Conservation (phyloP, 2,888 invertebrate species). For the Troides helena region DNA sequence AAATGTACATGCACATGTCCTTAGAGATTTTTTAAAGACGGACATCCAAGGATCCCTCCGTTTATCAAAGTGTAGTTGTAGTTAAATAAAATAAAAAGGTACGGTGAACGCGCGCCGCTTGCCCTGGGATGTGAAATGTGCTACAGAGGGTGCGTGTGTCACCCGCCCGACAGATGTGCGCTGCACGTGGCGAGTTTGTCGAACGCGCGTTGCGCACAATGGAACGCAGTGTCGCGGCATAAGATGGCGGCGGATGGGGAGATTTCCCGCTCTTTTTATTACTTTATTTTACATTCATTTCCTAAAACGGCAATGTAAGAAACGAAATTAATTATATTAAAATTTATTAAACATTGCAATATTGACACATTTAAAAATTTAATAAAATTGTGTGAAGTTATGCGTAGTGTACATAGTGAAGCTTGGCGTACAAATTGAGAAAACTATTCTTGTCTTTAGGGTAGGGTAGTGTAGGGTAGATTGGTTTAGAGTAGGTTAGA, state of each 20-base stretch:
- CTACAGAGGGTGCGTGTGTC: constrained; percentile 40
- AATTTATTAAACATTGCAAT: too few relatives aligned
- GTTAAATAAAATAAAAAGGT: constrained; percentile 25
- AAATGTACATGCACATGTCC: too few relatives aligned
- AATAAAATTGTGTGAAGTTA: too few relatives aligned
- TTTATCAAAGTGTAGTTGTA: not conserved
- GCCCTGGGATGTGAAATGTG: constrained; percentile 36
- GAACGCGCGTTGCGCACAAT: constrained; percentile 63
- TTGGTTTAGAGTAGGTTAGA: too few relatives aligned
- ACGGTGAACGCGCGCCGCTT: constrained; percentile 28
- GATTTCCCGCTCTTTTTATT: constrained; percentile 69
- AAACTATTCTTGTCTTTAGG: too few relatives aligned
- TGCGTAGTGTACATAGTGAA: too few relatives aligned
- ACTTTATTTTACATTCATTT: not conserved
- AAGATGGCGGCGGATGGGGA: constrained; percentile 65
- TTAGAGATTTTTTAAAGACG: too few relatives aligned
- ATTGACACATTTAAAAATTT: too few relatives aligned
- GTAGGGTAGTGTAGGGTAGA: too few relatives aligned
- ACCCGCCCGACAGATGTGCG: constrained; percentile 45
- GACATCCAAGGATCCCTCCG: not conserved
- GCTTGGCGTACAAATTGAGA: too few relatives aligned
- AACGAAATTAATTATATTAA: too few relatives aligned
- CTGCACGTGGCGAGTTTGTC: constrained; percentile 45
- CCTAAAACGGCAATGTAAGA: too few relatives aligned
- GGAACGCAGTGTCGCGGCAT: constrained; percentile 59